Conservation (phyloP, 2,113 vertebrate species). For the Corythoichthys haematopterus region DNA sequence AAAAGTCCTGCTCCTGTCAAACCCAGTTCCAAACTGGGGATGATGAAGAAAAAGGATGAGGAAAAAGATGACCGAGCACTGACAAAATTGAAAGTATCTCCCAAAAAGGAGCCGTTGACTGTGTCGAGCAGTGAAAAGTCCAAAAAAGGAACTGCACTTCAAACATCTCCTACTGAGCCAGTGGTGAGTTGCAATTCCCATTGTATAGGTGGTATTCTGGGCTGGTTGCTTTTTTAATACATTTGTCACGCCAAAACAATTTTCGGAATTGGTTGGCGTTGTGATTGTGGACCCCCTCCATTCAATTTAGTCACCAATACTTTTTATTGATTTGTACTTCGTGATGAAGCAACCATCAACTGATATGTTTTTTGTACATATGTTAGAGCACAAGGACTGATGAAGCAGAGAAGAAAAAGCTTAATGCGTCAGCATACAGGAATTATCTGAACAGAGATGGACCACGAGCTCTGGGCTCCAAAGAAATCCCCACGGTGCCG, state of each 20-base stretch:
- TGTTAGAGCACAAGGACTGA: conserved; percentile 79
- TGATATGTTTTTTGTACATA: not conserved
- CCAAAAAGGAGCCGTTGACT: conserved; percentile 55
- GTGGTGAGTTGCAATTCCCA: conserved; percentile 71
- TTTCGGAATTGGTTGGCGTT: too few relatives aligned
- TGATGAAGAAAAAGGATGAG: conserved; percentile 77
- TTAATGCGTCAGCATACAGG: conserved; percentile 82
- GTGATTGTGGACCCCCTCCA: too few relatives aligned
- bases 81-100: conserved; percentile 58
- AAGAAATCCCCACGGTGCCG: conserved; percentile 86
- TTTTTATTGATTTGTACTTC: too few relatives aligned
- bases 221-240: too few relatives aligned
- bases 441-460: conserved; percentile 93
- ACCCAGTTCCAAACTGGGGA: conserved; percentile 76
- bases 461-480: conserved; percentile 91
- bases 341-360: not conserved
- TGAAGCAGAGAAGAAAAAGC: conserved; percentile 84
- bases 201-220: not conserved
- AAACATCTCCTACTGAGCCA: conserved; percentile 80
- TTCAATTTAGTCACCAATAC: too few relatives aligned
- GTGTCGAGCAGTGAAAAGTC: conserved; percentile 36
- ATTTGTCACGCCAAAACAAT: too few relatives aligned
- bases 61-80: conserved; percentile 46
- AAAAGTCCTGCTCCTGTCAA: conserved; percentile 60
- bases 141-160: conserved; percentile 68